Evolutionary conservation across 1,140 invertebrate species (phyloP).

Genomic region (Mercenaria mercenaria): DNA sequence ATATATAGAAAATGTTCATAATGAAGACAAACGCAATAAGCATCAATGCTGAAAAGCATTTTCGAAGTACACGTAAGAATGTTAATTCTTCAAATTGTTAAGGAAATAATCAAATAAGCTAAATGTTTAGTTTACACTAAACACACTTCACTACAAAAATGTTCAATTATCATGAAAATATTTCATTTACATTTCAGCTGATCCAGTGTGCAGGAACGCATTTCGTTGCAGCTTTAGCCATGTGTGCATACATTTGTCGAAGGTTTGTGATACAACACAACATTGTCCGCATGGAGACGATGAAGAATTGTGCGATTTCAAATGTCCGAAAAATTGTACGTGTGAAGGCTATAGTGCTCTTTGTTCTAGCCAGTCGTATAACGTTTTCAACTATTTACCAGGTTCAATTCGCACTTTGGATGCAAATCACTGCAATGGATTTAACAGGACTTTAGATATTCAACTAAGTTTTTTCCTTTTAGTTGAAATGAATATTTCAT

Average conservation of each 20-base stretch:
- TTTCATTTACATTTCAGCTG: too few species aligned
- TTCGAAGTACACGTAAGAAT: too few species aligned
- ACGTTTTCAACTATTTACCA: background rate
- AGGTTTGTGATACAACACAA: background rate
- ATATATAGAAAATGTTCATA: too few species aligned
- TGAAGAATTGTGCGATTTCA: background rate
- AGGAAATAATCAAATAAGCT: too few species aligned
- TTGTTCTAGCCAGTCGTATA: background rate
- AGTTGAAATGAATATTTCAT: background rate
- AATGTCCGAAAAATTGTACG: background rate
- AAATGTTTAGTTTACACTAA: background rate
- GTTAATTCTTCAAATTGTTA: too few species aligned
- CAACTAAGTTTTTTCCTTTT: background rate
- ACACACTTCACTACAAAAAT: background rate
- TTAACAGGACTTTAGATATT: background rate
- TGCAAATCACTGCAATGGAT: background rate
- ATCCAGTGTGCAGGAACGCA: background rate
- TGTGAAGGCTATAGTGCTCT: background rate
- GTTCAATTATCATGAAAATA: too few species aligned
- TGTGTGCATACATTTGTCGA: background rate
- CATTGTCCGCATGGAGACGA: constrained; percentile 34
- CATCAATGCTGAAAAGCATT: too few species aligned
- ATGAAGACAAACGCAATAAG: too few species aligned
- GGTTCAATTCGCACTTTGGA: background rate
- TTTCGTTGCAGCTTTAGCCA: background rate